Conservation (phyloP, 1,140 invertebrate species). For the Saccostrea cuccullata region DNA sequence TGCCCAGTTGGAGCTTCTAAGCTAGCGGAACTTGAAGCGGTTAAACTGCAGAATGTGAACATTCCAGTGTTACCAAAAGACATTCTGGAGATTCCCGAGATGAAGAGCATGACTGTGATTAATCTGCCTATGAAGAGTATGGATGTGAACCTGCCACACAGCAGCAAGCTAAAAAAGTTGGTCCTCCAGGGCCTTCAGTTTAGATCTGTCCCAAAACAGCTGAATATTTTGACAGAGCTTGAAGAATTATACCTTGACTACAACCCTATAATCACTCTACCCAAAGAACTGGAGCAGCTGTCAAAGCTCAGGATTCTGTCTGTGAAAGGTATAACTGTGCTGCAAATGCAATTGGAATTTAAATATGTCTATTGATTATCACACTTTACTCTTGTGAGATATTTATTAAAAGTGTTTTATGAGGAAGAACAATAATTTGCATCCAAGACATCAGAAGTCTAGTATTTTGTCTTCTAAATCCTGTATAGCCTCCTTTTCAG, state of each 20-base stretch:
- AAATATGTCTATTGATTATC: too few relatives aligned
- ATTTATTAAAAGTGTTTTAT: too few relatives aligned
- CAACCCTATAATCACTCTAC: constrained; percentile 65
- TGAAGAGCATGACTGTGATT: constrained; percentile 51
- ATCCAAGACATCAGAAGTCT: too few relatives aligned
- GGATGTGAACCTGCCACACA: constrained; percentile 52
- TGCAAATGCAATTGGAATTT: too few relatives aligned
- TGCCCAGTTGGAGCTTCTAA: constrained; percentile 63
- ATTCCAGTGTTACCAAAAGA: constrained; percentile 63
- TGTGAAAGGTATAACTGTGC: constrained; percentile 62
- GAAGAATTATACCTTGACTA: constrained; percentile 63
- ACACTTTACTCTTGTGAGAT: too few relatives aligned
- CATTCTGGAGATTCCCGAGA: constrained; percentile 58
- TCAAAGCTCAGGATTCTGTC: constrained; percentile 63
- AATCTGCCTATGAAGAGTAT: constrained; percentile 59
- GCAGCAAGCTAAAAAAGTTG: constrained; percentile 59
- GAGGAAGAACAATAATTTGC: too few relatives aligned
- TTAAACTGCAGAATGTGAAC: constrained; percentile 58
- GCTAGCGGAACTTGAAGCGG: constrained; percentile 58
- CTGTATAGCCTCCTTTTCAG: neutral
- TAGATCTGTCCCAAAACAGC: constrained; percentile 56
- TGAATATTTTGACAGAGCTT: constrained; percentile 61
- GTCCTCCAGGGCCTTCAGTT: constrained; percentile 60
- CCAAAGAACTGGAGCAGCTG: constrained; percentile 62
- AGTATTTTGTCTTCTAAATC: neutral